Evolutionary conservation across 2,113 vertebrate species (phyloP).

Genomic region (Vulpes vulpes): DNA sequence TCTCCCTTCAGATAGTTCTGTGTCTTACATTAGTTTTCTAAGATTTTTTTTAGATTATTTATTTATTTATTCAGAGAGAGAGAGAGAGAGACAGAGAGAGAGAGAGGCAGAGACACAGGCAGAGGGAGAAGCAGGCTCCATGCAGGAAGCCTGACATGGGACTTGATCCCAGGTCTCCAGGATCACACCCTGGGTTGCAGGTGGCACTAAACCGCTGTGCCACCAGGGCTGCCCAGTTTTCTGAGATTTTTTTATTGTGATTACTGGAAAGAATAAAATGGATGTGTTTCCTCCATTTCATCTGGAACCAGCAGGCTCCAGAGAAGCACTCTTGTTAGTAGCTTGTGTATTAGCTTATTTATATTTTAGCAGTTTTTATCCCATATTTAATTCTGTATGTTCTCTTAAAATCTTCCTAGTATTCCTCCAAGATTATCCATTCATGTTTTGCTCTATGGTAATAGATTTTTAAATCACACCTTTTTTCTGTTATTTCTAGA

Average conservation of each 20-base stretch:
- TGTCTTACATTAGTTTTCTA: background rate
- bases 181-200: no score
- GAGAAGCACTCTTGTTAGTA: background rate
- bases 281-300: background rate
- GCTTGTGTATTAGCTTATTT: background rate
- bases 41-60: background rate
- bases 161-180: no score
- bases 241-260: background rate
- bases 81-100: no score
- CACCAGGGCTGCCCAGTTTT: background rate
- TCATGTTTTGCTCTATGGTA: background rate
- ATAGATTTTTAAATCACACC: background rate
- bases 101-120: no score
- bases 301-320: background rate
- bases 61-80: no score
- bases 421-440: background rate
- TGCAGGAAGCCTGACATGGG: no score
- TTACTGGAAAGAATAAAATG: background rate
- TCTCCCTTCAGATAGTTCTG: background rate
- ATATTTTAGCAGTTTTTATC: background rate
- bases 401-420: background rate
- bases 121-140: no score
- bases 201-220: no score
- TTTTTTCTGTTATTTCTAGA: slow-evolving; percentile 25
- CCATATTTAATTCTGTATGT: background rate